phyloP scores from a whole-genome alignment of 2,888 invertebrate genomes.

The Lasioglossum marginatum region DNA sequence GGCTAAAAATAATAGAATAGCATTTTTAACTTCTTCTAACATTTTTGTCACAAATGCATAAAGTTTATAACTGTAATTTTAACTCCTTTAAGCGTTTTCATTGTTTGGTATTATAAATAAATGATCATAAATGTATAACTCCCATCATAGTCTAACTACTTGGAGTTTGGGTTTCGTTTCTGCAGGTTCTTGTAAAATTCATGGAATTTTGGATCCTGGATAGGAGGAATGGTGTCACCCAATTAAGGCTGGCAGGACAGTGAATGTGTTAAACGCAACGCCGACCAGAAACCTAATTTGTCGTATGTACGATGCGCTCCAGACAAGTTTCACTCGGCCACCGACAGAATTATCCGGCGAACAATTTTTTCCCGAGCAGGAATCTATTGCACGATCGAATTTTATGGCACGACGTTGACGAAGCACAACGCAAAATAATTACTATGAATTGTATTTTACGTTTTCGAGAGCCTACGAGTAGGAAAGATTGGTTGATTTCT shows the following conservation, averaged over 20 bases:
- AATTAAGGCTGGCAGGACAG: neutral
- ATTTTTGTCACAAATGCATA: no score
- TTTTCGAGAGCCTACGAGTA: neutral
- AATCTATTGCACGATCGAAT: neutral
- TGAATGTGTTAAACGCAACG: neutral
- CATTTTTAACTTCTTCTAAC: no score
- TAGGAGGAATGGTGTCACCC: neutral
- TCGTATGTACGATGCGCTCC: neutral
- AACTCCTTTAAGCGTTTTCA: no score
- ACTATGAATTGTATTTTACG: neutral
- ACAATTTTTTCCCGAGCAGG: neutral
- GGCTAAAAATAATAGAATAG: no score
- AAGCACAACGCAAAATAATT: neutral
- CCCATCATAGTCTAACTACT: no score
- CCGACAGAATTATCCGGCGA: neutral
- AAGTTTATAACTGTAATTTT: no score
- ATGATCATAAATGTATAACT: no score
- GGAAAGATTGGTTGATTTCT: neutral
- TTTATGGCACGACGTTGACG: neutral
- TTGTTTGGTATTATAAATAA: no score
- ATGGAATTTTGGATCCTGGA: neutral
- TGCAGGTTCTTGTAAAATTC: neutral
- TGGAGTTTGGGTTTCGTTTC: neutral
- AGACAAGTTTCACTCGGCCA: neutral
- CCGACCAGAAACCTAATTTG: neutral